Evolutionary conservation across 2,888 invertebrate species (phyloP).

Genomic region (Drosophila hamatofila): DNA sequence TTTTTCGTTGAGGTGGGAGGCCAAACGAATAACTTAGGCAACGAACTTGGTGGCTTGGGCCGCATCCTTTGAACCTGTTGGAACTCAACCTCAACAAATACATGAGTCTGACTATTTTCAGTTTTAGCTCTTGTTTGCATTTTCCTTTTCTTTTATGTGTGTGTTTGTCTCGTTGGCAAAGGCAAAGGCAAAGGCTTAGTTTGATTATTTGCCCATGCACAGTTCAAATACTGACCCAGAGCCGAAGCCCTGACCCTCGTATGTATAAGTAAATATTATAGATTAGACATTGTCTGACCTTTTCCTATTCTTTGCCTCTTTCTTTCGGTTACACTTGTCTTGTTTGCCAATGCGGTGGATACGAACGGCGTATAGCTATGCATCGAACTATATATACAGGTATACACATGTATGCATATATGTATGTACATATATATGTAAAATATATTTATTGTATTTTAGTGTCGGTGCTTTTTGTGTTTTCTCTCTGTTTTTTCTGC

Average conservation of each 20-base stretch:
- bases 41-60: conserved; percentile 52
- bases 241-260: conserved; percentile 38
- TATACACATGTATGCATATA: not conserved
- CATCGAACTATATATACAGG: not conserved
- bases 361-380: conserved; percentile 61
- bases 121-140: conserved; percentile 50
- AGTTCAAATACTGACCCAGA: conserved; percentile 73
- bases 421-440: conserved; percentile 15
- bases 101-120: conserved; percentile 54
- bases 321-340: conserved; percentile 49
- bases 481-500: conserved; percentile 43
- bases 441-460: conserved; percentile 15
- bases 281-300: conserved; percentile 64
- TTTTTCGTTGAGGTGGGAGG: conserved; percentile 12
- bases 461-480: conserved; percentile 56
- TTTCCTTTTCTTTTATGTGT: conserved; percentile 30
- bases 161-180: conserved; percentile 20
- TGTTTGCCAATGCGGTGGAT: conserved; percentile 76
- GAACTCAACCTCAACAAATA: conserved; percentile 75
- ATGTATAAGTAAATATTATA: conserved; percentile 60
- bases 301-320: conserved; percentile 49
- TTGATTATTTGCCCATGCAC: conserved; percentile 69
- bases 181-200: conserved; percentile 52
- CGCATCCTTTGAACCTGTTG: conserved; percentile 81
- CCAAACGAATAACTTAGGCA: conserved; percentile 61